Conservation (phyloP, 2,888 invertebrate species). For the Lithosia quadra region DNA sequence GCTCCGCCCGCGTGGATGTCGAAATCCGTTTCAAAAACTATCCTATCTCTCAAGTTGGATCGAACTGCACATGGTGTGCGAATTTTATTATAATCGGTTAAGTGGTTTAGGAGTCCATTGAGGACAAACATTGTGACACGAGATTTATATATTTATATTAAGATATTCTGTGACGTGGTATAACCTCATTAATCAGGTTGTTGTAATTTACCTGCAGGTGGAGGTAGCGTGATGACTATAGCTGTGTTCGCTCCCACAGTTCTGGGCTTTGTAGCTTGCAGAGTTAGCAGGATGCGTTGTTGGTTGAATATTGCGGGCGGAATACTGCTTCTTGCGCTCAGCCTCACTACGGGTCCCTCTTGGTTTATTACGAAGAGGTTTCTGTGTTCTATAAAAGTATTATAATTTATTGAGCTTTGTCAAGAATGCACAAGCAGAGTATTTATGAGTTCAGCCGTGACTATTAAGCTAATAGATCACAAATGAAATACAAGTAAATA, state of each 20-base stretch:
- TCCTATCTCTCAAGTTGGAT: too few relatives aligned
- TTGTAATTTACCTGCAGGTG: conserved; percentile 59
- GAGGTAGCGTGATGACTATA: conserved; percentile 63
- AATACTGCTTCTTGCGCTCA: conserved; percentile 50
- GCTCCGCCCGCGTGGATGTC: too few relatives aligned
- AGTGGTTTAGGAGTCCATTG: too few relatives aligned
- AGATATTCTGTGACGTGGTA: too few relatives aligned
- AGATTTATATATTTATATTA: too few relatives aligned
- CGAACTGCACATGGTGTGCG: too few relatives aligned
- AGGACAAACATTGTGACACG: too few relatives aligned
- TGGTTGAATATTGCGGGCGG: conserved; percentile 60
- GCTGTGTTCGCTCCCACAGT: conserved; percentile 72
- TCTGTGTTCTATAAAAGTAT: conserved; percentile 52
- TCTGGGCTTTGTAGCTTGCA: conserved; percentile 65
- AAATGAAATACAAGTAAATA: neutral
- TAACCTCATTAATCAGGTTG: too few relatives aligned
- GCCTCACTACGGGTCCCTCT: conserved; percentile 46
- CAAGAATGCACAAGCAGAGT: too few relatives aligned
- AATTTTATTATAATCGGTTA: too few relatives aligned
- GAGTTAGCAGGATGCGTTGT: conserved; percentile 58
- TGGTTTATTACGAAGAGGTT: conserved; percentile 52
- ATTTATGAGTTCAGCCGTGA: too few relatives aligned
- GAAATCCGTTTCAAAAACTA: too few relatives aligned
- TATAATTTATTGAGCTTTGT: neutral
- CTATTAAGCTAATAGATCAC: neutral